phyloP scores from a whole-genome alignment of 2,113 vertebrate species.

The Grus americana region DNA sequence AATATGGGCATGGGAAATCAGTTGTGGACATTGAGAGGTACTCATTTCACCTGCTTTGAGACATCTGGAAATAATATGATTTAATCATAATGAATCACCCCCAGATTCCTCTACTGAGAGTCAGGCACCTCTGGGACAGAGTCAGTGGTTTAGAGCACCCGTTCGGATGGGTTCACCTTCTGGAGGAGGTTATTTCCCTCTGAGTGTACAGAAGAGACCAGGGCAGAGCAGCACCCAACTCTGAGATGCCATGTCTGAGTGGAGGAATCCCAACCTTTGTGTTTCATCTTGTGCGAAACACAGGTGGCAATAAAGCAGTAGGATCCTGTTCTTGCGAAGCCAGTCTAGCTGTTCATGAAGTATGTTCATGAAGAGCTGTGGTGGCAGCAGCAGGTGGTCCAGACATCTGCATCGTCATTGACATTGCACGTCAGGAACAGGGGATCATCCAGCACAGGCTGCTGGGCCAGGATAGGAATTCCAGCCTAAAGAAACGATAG shows the following conservation, averaged over 20 bases:
- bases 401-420: background rate
- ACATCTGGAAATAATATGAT: background rate
- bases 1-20: background rate
- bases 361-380: background rate
- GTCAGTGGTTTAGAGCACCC: background rate
- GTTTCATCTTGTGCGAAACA: background rate
- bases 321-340: background rate
- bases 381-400: background rate
- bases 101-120: background rate
- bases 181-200: background rate
- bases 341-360: background rate
- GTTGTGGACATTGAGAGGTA: background rate
- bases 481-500: background rate
- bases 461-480: background rate
- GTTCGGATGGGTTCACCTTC: background rate
- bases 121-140: background rate
- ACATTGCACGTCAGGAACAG: background rate
- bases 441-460: background rate
- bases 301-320: background rate
- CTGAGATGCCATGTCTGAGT: background rate
- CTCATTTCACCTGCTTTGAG: background rate
- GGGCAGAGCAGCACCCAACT: background rate
- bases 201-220: background rate
- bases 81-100: background rate
- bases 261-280: rapidly evolving